Evolutionary conservation across 2,888 invertebrate genomes (phyloP).

Genomic region (Erpobdella octoculata): DNA sequence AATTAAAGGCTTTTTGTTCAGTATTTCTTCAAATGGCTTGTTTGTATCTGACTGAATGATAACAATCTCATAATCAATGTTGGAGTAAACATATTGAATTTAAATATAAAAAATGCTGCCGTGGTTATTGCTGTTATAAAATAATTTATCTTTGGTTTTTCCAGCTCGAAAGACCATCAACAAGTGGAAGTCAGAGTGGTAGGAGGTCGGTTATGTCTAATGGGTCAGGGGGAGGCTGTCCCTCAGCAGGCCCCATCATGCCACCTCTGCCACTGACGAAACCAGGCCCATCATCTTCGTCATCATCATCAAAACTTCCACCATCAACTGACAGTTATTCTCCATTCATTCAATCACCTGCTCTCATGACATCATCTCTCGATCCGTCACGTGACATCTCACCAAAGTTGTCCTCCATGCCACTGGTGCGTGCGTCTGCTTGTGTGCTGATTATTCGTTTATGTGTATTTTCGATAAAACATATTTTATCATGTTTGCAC

Average conservation of each 20-base stretch:
- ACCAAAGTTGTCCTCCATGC: background rate
- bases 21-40: no score
- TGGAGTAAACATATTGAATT: no score
- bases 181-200: background rate
- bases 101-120: no score
- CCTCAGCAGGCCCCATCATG: background rate
- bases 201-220: slow-evolving; percentile 2
- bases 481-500: no score
- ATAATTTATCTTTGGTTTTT: no score
- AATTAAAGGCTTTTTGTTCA: no score
- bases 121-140: no score
- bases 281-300: background rate
- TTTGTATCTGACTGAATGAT: no score
- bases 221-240: background rate
- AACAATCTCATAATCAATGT: no score
- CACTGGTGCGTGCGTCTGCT: background rate
- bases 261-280: background rate
- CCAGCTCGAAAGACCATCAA: background rate
- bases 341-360: background rate
- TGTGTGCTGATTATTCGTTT: no score
- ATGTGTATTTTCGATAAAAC: no score
- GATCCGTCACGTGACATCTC: background rate
- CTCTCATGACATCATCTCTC: background rate
- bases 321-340: slow-evolving; percentile 1
- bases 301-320: background rate